Evolutionary conservation across 2,113 vertebrate genomes (phyloP), one percentile per base, ranked within the genome.

Genomic region (Microcebus murinus): DNA sequence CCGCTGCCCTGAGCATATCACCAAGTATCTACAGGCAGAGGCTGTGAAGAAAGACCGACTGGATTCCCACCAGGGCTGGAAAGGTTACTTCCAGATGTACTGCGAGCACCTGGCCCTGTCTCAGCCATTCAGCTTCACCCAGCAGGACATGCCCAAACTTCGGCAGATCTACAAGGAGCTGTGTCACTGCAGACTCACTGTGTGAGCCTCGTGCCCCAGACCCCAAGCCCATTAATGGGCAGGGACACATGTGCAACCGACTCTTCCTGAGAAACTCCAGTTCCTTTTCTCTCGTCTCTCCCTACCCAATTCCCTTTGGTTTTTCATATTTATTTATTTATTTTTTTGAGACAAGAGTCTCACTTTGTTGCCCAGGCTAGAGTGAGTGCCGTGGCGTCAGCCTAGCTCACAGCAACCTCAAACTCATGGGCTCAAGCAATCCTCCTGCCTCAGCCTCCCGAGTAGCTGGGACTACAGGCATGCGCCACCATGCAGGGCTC

Each of bases 101-200:
- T 99, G 99, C 98, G 99, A 99, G 98, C 99, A 99, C 98, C 98
- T 99, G 98, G 99, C 99, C 20, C 97, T 99, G 96, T 99, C 98
- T 59, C 99, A 99, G 97, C 99, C 99, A 1, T 99, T 99, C 98
- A 98, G 97, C 96, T 99, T 99, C 92, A 99, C 99, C 77, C 99
- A 99, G 98, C 99, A 99, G 98, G 99, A 99, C 96, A 99, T 99
- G 99, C 99, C 99, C 88, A 99, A 99, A 92, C 99, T 99, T 95
- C 99, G 99, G 96, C 99, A 99, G 97, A 99, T 99, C 99, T 99
- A 99, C 99, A 99, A 99, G 99, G 99, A 99, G 99, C 99, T 99
- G 88, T 99, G 99, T 98, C 99, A 99, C 98, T 99, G 99, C 99
- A 99, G 99, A 98, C 99, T 99, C 95, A 99, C 98, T 81, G 98